Evolutionary conservation across 2,888 invertebrate genomes (phyloP), one percentile per base, ranked within the genome.

Genomic region (Drosophila parthenogenetica): DNA sequence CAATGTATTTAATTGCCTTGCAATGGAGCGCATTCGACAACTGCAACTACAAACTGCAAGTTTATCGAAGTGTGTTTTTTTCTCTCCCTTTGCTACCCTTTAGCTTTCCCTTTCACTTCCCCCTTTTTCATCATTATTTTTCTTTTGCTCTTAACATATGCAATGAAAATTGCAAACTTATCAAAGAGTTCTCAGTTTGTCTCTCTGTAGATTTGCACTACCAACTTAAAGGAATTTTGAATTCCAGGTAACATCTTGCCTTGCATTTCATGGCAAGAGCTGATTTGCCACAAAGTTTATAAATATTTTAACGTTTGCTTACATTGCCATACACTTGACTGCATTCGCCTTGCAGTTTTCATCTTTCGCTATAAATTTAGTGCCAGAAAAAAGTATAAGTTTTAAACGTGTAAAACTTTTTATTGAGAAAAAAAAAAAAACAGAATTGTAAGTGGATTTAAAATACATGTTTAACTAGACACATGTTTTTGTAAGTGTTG

Each of bases 1-100:
- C 73, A 63, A 37, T 79, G 68, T 70, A 81, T 76, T 87, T 83
- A 83, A 83, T 83, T 87, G 87, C 85, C 77, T 87, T 77, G 82
- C 87, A 74, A 81, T 77, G 76, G 81, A 69, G 69, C 65, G 60
- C 58, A 67, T 69, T 67, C 64, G 40, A 55, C 59, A 64, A 54
- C 19, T 45, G 62, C 60, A 62, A 43, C 50, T 45, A 39, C 40
- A 65, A 67, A 43, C 17, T 51, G 40, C 48, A 58, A 55, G 49
- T 74, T 70, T 64, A 81, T 84, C 59, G 73, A 84, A 81, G 78
- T 67, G 22, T 55, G 37, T 48, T 22, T 37, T 35, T 43, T 32
- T 29, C 35, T n/a, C 11, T 3, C 2, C 1, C 14, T 22, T 17
- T 29, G 3, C 22, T 22, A 5, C 22, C 22, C 22, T 22, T n/a